Evolutionary conservation across 2,888 invertebrate genomes (phyloP), one percentile per base, ranked within the genome.

Genomic region (Bimastos eiseni): DNA sequence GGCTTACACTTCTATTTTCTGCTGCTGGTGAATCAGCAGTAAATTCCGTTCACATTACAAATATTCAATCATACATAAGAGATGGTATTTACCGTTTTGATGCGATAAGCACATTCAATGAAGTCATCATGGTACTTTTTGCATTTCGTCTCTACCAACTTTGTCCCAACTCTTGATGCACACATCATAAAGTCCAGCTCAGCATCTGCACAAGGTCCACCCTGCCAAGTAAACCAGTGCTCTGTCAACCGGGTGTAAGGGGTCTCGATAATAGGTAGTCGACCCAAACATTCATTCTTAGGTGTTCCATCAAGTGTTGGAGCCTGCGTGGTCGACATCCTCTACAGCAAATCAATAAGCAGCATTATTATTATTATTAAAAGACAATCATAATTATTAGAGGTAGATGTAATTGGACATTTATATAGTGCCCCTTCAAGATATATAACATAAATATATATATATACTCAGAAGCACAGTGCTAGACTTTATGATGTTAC

Each of bases 161-260:
- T 88, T 24, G 55, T 49, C 1, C 93, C 93, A 55, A 93, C 93
- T 33, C 93, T 90, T n/a, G 91, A 92, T 21, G 93, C 93, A 91
- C 93, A 93, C 44, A 93, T 90, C 34, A 91, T 91, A 91, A 91
- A 93, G 90, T 93, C 93, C 92, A 93, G 92, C 91, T 93, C 93
- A 33, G 91, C 91, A 86, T 92, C 92, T 6, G 93, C 93, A 91
- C 93, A 93, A 1, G 90, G 91, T 19, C 92, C 92, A 30, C 90
- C 88, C 90, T 93, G 93, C 89, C 92, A 91, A 83, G 92, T 92
- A 89, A 92, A 91, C 92, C 91, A 93, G 44, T 90, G 91, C 89
- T 91, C 91, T 84, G 90, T 90, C 8, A 92, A 38, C 38, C 92
- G 92, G n/a, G 93, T 93, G 84, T 93, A 91, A 5, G 93, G 93